These are phyloP conservation scores for Drosophila longiperda DNA, from an alignment of 2,888 invertebrate species.

Conservation along the genomic window DNA sequence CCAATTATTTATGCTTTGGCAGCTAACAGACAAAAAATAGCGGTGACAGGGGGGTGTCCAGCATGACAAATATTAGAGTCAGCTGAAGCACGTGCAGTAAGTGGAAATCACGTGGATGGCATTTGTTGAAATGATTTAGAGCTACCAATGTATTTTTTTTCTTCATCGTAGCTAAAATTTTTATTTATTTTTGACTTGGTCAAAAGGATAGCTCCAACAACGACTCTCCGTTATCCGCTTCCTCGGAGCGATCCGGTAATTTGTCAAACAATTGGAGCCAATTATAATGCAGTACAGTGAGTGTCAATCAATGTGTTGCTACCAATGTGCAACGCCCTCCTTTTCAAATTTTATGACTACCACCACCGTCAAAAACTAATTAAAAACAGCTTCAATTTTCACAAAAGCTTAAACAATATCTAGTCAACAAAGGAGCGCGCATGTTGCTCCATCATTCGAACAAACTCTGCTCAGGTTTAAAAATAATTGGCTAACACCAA, in stretches of 20 bases:
- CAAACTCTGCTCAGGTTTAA: neutral
- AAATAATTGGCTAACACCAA: neutral
- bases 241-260: slow-evolving; percentile 5
- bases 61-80: slow-evolving; percentile 7
- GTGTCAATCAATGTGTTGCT: slow-evolving; percentile 3
- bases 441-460: slow-evolving; percentile 15
- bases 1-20: slow-evolving; percentile 80
- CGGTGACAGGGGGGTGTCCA: slow-evolving; percentile 4
- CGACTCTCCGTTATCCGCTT: neutral
- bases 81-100: slow-evolving; percentile 64
- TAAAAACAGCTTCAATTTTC: slow-evolving; percentile 61
- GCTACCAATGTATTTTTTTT: slow-evolving; percentile 15
- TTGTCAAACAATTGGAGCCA: slow-evolving; percentile 21
- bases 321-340: neutral
- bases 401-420: slow-evolving; percentile 58
- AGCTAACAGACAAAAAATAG: slow-evolving; percentile 40
- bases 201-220: neutral
- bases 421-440: slow-evolving; percentile 27
- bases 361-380: slow-evolving; percentile 56
- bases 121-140: slow-evolving; percentile 78
- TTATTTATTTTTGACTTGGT: slow-evolving; percentile 1
- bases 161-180: slow-evolving; percentile 1
- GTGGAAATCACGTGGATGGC: slow-evolving; percentile 74
- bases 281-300: neutral
- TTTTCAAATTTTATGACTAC: neutral